Evolutionary conservation across 2,888 invertebrate genomes (phyloP), one percentile per base, ranked within the genome.

Genomic region (Mesochorus sp.): DNA sequence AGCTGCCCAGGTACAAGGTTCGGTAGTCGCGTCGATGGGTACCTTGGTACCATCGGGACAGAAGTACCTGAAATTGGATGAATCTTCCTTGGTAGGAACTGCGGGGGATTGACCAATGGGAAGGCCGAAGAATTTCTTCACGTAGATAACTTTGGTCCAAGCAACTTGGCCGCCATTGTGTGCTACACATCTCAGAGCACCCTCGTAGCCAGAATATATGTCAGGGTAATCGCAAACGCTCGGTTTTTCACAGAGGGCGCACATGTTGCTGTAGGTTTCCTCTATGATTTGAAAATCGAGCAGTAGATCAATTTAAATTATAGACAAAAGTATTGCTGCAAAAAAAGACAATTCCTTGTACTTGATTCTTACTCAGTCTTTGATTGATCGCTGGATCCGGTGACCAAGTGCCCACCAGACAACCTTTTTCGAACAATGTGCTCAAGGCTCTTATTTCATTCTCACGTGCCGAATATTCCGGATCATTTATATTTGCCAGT

Each of bases 361-460:
- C 1, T 47, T 8, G 24, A 59, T 74, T 88, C 94, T 93, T 92
- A 96, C 96, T 97, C 88, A 96, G 93, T 84, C 93, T 92, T 51
- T 93, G 92, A 87, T 95, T 95, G 34, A 95, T 95, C 49, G 94
- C 93, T 0, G 94, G 93, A 91, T 96, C 95, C 0, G 95, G 94
- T 0, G 96, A 96, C 94, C 96, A 97, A 77, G 93, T 93, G 53
- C 97, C 97, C 10, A 98, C 97, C 62, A 97, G 94, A 87, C 98
- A 98, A 55, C 97, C 96, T 85, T 95, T 93, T 6, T 93, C 92
- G 92, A 98, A 98, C 91, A 97, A 95, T 12, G 94, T 93, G 0
- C 96, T 95, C 0, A 96, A 93, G 0, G 97, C 95, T 82, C 95
- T 95, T 1, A 98, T 92, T 86, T 97, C 97, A 83, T 97, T 95